phyloP scores from a whole-genome alignment of 2,797 vertebrate species.

The Echiichthys vipera region DNA sequence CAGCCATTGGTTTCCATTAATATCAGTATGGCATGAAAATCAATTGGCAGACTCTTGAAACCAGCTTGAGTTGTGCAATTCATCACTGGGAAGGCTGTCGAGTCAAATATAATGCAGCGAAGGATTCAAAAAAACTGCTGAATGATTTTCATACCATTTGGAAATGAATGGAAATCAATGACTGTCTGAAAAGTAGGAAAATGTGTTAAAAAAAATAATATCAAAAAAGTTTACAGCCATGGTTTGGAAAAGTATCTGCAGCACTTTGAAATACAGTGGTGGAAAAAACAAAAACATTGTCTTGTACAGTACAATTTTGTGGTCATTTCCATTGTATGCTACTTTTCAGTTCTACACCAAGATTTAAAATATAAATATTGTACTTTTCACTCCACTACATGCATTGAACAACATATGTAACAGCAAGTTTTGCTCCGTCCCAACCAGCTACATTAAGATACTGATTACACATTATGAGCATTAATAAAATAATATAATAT shows the following conservation, averaged over 20 bases:
- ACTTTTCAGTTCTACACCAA: too few species aligned
- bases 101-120: constrained; percentile 26
- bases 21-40: constrained; percentile 41
- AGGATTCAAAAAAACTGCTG: constrained; percentile 4
- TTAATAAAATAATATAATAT: neutral
- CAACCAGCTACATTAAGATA: neutral
- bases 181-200: neutral
- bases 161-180: constrained; percentile 38
- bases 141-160: constrained; percentile 22
- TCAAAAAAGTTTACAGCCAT: too few species aligned
- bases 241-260: neutral
- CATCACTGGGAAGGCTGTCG: constrained; percentile 37
- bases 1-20: constrained; percentile 34
- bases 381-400: too few species aligned
- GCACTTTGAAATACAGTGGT: neutral
- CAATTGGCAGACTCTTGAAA: constrained; percentile 22
- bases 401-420: too few species aligned
- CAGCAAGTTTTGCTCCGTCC: too few species aligned
- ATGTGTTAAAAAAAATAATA: neutral
- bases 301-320: too few species aligned
- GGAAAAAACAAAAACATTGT: too few species aligned
- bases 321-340: too few species aligned
- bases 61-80: constrained; percentile 29
- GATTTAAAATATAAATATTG: too few species aligned
- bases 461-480: neutral